Evolutionary conservation across 2,113 vertebrate genomes (phyloP).

Genomic region (Ahaetulla prasina): DNA sequence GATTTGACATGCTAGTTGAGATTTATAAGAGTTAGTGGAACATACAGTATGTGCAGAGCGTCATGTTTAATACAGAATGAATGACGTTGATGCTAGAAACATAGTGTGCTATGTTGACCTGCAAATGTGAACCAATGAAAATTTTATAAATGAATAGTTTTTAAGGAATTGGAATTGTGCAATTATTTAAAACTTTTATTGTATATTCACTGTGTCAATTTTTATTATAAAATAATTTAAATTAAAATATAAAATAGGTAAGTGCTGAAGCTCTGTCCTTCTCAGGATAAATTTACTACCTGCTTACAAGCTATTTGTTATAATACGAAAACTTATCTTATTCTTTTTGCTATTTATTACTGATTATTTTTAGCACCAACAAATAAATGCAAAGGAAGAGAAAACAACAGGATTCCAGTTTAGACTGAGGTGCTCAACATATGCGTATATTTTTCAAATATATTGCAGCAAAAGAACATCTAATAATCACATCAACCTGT

Average conservation of each 20-base stretch:
- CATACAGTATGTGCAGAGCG: background rate
- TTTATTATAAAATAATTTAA: background rate
- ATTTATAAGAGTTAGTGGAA: background rate
- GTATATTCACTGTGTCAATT: background rate
- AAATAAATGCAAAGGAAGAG: background rate
- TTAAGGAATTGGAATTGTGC: background rate
- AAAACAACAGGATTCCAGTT: background rate
- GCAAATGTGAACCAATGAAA: background rate
- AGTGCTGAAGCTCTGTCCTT: background rate
- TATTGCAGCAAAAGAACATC: background rate
- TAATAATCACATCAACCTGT: background rate
- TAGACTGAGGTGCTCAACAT: background rate
- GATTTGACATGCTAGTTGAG: background rate
- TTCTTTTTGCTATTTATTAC: background rate
- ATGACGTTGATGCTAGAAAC: background rate
- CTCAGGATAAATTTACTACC: background rate
- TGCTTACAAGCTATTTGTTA: background rate
- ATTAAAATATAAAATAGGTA: background rate
- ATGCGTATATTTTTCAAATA: background rate
- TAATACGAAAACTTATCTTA: background rate
- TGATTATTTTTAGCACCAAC: background rate
- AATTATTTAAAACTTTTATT: background rate
- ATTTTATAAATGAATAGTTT: background rate
- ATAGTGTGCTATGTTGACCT: background rate
- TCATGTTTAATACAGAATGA: background rate